These are phyloP conservation scores for Scaptomyza pallida DNA, from an alignment of 1,140 invertebrate genomes.

Conservation along the genomic window DNA sequence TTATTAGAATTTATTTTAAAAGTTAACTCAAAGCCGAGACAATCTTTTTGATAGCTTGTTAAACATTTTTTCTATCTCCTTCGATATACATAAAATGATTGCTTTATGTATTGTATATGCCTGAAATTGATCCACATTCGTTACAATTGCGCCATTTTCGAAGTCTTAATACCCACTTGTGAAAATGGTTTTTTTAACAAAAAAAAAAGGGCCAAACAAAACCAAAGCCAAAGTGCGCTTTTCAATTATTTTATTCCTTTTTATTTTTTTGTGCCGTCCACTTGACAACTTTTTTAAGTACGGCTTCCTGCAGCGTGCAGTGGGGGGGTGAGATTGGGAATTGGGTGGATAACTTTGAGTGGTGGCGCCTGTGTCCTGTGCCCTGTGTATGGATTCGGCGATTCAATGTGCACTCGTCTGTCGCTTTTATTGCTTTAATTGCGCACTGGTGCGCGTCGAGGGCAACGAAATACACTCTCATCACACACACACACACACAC, in stretches of 20 bases:
- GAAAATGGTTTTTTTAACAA: slow-evolving; percentile 10
- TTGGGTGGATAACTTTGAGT: not conserved
- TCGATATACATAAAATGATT: not conserved
- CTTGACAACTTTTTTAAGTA: slow-evolving; percentile 56
- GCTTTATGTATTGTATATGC: not conserved
- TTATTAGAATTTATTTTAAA: not conserved
- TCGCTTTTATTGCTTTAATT: slow-evolving; percentile 79
- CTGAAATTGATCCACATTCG: not conserved
- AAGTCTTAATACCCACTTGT: slow-evolving; percentile 7
- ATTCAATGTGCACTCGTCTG: slow-evolving; percentile 70
- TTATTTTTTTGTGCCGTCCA: slow-evolving; percentile 50
- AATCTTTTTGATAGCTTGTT: too few species aligned
- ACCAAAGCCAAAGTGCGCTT: slow-evolving; percentile 54
- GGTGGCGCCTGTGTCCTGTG: slow-evolving; percentile 3
- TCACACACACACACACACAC: not conserved
- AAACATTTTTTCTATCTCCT: not conserved
- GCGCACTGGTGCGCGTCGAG: slow-evolving; percentile 66
- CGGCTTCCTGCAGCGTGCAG: slow-evolving; percentile 19
- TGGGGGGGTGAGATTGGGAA: not conserved
- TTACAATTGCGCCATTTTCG: slow-evolving; percentile 3
- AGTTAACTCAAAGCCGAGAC: too few species aligned
- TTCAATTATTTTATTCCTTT: slow-evolving; percentile 63
- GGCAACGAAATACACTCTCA: slow-evolving; percentile 39
- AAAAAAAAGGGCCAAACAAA: slow-evolving; percentile 26
- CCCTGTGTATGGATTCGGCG: slow-evolving; percentile 57